Evolutionary conservation across 2,113 vertebrate genomes (phyloP).

Genomic region (Semnornis frantzii): DNA sequence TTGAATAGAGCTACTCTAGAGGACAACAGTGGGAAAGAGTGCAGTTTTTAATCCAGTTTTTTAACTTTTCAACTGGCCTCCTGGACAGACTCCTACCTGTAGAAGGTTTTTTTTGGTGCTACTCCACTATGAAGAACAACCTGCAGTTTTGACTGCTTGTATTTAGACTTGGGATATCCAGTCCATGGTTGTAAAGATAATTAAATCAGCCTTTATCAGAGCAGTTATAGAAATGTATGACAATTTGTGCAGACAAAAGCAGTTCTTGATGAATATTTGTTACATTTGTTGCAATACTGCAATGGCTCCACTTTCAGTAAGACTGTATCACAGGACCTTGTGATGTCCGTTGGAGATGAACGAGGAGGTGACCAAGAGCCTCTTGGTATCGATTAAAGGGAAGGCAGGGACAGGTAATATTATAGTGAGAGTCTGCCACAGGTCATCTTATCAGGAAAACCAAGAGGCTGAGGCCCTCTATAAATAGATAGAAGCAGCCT

Average conservation of each 20-base stretch:
- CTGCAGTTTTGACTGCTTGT: not conserved
- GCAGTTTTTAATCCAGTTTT: not conserved
- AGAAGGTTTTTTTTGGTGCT: not conserved
- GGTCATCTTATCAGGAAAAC: no score
- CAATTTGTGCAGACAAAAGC: not conserved
- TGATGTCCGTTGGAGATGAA: not conserved
- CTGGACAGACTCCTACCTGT: not conserved
- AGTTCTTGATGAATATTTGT: not conserved
- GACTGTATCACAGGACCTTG: not conserved
- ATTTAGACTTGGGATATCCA: not conserved
- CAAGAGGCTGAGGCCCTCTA: no score
- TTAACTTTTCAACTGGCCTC: not conserved
- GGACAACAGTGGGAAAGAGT: not conserved
- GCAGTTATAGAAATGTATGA: not conserved
- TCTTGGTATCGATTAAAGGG: no score
- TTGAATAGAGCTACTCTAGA: accelerated
- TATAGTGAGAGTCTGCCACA: no score
- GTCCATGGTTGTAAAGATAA: not conserved
- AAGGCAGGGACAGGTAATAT: no score
- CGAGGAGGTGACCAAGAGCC: not conserved
- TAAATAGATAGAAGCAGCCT: no score
- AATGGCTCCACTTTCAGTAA: not conserved
- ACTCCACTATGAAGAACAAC: not conserved
- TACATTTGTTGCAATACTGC: not conserved
- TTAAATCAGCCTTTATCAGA: not conserved